Base-by-base conservation (phyloP, 1,140 invertebrate species). In the Pristionchus pacificus region DNA sequence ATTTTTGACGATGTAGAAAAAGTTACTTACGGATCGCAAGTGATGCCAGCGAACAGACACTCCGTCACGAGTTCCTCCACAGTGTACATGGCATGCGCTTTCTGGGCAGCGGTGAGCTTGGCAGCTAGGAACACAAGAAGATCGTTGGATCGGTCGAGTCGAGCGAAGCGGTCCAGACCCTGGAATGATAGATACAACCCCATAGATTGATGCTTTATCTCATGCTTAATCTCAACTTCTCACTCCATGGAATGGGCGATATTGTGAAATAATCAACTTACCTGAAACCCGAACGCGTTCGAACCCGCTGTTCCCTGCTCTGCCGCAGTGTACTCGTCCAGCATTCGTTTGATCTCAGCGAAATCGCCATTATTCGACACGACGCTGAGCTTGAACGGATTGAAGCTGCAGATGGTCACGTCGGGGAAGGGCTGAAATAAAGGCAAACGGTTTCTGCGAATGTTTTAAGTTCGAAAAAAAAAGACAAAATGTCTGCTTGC, bases 371-470 rank as follows among this genome's bases (percentile, higher is more conserved):
- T 68, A 0, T 55, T 30, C 31, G 38, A 60, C 19, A 72, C 58
- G 2, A 72, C 70, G 2, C 55, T 25, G 13, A 55, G 60, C 60
- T 72, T 72, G 65, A 61, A 68, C 1, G 70, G 70, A 32, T 72
- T 72, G 31, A 58, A 57, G 27, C 67, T 72, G 70, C 70, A 72
- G 2, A 72, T 33, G n/a, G 70, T 72, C 13, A 72, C 65, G 2
- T 60, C 57, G 24, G 70, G 70, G 24, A 66, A 72, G 10, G 31
- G 29, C 70, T 72, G 68, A 32, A 69, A 24, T 19, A 13, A 32
- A 14, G 6, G 38, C 6, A 49, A 10, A n/a, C n/a, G n/a, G n/a
- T n/a, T n/a, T n/a, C n/a, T n/a, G n/a, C n/a, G n/a, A n/a, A n/a
- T n/a, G n/a, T n/a, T n/a, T n/a, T n/a, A n/a, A n/a, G n/a, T n/a